Evolutionary conservation across 2,113 vertebrate genomes (phyloP).

Genomic region (Sander vitreus): DNA sequence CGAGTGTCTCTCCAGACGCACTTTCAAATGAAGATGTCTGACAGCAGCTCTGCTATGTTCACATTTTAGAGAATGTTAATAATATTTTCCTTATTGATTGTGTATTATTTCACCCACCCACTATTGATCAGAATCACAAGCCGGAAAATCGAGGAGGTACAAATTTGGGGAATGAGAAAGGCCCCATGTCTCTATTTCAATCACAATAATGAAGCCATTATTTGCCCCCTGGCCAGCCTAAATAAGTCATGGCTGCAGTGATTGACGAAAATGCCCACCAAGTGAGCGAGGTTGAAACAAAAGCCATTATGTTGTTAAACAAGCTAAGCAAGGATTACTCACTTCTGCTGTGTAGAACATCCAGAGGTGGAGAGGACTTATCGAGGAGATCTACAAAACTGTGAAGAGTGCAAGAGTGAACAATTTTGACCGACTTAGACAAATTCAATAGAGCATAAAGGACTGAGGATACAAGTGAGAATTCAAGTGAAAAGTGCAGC

Average conservation of each 20-base stretch:
- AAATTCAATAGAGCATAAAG: not conserved
- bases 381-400: not conserved
- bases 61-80: no score
- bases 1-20: no score
- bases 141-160: no score
- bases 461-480: slow-evolving; percentile 6
- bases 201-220: slow-evolving; percentile 39
- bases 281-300: not conserved
- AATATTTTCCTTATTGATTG: no score
- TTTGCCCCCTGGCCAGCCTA: slow-evolving; percentile 22
- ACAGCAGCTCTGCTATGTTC: no score
- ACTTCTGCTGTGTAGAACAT: not conserved
- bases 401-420: not conserved
- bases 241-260: slow-evolving; percentile 7
- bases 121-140: no score
- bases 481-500: slow-evolving; percentile 9
- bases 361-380: not conserved
- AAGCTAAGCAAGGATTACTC: slow-evolving; percentile 13
- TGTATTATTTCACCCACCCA: no score
- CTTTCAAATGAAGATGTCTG: no score
- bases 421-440: not conserved
- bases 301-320: slow-evolving; percentile 5
- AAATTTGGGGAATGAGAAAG: no score
- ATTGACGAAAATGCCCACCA: slow-evolving; percentile 30
- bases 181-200: not conserved